Conservation (phyloP, 2,888 invertebrate genomes). For the Neoascia interrupta region DNA sequence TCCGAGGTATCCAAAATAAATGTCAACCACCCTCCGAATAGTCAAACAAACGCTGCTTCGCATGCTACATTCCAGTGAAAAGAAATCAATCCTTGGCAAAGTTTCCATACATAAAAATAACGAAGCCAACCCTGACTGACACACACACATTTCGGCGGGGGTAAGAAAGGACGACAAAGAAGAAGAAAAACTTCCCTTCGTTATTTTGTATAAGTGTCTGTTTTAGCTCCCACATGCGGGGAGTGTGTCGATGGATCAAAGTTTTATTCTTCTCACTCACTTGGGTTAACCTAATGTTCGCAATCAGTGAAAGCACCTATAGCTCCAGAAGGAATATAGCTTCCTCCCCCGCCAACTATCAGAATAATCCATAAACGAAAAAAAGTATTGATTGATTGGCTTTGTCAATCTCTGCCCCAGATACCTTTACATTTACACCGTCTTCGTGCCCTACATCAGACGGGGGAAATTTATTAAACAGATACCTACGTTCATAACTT, state of each 20-base stretch:
- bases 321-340: background rate
- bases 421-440: conserved; percentile 18
- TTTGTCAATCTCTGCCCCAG: conserved; percentile 41
- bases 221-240: conserved; percentile 16
- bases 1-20: conserved; percentile 30
- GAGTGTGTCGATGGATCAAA: background rate
- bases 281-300: conserved; percentile 17
- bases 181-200: conserved; percentile 12
- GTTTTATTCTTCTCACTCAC: conserved; percentile 12
- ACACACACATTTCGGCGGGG: too few relatives aligned
- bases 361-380: conserved; percentile 25
- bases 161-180: too few relatives aligned
- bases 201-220: conserved; percentile 34
- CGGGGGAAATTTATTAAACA: conserved; percentile 8
- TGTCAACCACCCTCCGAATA: conserved; percentile 31
- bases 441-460: conserved; percentile 12
- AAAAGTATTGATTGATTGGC: conserved; percentile 52
- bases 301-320: conserved; percentile 42
- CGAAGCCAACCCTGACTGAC: too few relatives aligned
- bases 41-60: conserved; percentile 19
- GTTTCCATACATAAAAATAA: conserved; percentile 11
- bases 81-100: conserved; percentile 45
- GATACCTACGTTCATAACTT: conserved; percentile 15
- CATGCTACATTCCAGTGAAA: background rate
- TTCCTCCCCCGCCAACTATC: conserved; percentile 5